phyloP scores from a whole-genome alignment of 23 tunicate genomes.

The Aplidium turbinatum region DNA sequence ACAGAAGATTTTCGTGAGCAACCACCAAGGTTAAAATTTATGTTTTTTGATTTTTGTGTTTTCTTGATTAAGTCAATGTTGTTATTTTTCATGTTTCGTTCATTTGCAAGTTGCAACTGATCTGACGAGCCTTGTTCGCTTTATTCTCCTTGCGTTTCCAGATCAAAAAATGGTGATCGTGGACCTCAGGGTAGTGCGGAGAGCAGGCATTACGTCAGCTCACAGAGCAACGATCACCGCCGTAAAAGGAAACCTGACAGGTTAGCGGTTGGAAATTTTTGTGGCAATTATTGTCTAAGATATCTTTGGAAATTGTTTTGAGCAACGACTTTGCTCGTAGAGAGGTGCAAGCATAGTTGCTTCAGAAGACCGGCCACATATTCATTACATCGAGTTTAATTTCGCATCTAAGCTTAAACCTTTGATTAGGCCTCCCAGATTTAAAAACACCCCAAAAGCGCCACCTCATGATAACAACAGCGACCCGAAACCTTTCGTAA shows the following conservation, averaged over 20 bases:
- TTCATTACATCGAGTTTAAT: too few species aligned
- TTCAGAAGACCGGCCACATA: too few species aligned
- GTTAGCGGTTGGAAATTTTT: too few species aligned
- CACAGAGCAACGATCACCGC: conserved; percentile 7
- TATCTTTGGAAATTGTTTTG: too few species aligned
- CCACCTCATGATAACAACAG: conserved; percentile 18
- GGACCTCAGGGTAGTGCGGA: conserved; percentile 51
- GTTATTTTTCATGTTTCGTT: not conserved
- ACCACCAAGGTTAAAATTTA: conserved; percentile 1
- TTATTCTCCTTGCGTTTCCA: not conserved
- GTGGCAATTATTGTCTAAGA: too few species aligned
- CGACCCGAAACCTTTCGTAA: conserved; percentile 12
- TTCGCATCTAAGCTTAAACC: too few species aligned
- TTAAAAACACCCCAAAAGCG: conserved; percentile 34
- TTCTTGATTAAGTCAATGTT: not conserved
- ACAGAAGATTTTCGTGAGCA: conserved; percentile 30
- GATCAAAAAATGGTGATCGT: conserved; percentile 53
- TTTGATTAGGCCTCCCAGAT: conserved; percentile 73
- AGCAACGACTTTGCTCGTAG: too few species aligned
- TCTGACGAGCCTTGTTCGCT: not conserved
- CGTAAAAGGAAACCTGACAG: conserved; percentile 39
- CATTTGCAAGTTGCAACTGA: not conserved
- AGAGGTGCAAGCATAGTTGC: too few species aligned
- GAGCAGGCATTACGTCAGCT: not conserved
- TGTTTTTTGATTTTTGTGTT: not conserved